Base-by-base conservation (phyloP, 2,888 invertebrate genomes). In the Noctua comes region DNA sequence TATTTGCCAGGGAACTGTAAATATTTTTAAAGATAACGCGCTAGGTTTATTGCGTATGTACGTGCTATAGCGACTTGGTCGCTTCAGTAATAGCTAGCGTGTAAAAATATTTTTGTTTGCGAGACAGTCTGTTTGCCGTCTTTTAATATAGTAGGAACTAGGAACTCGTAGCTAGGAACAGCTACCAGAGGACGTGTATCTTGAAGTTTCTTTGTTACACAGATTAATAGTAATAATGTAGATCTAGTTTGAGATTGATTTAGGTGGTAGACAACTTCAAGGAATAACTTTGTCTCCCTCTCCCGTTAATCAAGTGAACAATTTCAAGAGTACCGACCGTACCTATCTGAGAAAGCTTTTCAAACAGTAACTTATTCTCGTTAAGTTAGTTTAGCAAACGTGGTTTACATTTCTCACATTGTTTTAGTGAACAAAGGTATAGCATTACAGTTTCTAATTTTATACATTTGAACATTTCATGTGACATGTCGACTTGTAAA, bases 351-450 rank as follows among this genome's bases (percentile, higher is more conserved):
- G 91, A 88, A 91, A 92, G 92, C 92, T 93, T 92, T 92, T 91
- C 91, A 91, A 93, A 94, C 92, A 93, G 91, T 91, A 92, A 93
- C 93, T 93, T 93, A 92, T 93, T 93, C 90, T 89, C 87, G 88
- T 91, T 86, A 89, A 93, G 91, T 92, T 92, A 88, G 91, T 91
- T 91, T 88, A 88, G 86, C 87, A 75, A 77, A 81, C 86, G 70
- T 80, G 76, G 76, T 79, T 82, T 79, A 77, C 78, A 74, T 76
- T 62, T 79, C 89, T 90, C 90, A 84, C 90, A 88, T 90, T 90
- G 90, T 90, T 88, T 73, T 54, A 77, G 69, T 81, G 72, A 73
- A 82, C 87, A 82, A 83, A 88, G 68, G 62, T 83, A 76, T 43
- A 68, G 73, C 87, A 89, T 89, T 84, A 89, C 81, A 88, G 11